Evolutionary conservation across 2,888 invertebrate genomes (phyloP).

Genomic region (Formica aserva): DNA sequence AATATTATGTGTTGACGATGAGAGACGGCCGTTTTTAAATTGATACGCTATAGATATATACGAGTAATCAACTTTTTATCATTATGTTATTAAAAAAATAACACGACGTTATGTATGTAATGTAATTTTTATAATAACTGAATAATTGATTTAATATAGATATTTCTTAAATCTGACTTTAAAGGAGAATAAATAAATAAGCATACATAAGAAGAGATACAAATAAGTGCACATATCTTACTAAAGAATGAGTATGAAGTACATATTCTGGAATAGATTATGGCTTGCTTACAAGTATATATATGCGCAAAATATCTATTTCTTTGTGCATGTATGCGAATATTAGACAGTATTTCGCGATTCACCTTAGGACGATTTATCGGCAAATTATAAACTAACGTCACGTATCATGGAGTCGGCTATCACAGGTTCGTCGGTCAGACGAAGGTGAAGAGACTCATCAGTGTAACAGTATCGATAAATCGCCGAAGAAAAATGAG

Average conservation of each 20-base stretch:
- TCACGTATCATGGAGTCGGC: constrained; percentile 61
- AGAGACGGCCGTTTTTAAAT: not conserved
- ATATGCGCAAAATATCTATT: not conserved
- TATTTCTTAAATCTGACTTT: not conserved
- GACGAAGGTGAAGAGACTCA: constrained; percentile 48
- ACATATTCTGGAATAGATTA: not conserved
- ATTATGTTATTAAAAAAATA: not conserved
- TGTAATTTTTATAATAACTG: not conserved
- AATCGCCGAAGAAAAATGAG: constrained; percentile 69
- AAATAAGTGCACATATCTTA: constrained; percentile 4
- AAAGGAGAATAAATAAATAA: not conserved
- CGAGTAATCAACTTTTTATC: not conserved
- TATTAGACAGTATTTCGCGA: constrained; percentile 56
- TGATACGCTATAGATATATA: not conserved
- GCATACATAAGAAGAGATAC: not conserved
- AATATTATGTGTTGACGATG: not conserved
- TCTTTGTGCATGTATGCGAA: constrained; percentile 6
- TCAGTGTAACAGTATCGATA: constrained; percentile 70
- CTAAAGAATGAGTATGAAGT: not conserved
- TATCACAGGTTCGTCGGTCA: constrained; percentile 61
- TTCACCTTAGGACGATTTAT: constrained; percentile 71
- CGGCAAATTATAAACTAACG: constrained; percentile 70
- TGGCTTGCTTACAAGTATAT: not conserved
- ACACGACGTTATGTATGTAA: not conserved
- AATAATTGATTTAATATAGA: not conserved